These are phyloP conservation scores for Macropis europaea DNA, from an alignment of 2,888 invertebrate genomes.

Conservation along the genomic window DNA sequence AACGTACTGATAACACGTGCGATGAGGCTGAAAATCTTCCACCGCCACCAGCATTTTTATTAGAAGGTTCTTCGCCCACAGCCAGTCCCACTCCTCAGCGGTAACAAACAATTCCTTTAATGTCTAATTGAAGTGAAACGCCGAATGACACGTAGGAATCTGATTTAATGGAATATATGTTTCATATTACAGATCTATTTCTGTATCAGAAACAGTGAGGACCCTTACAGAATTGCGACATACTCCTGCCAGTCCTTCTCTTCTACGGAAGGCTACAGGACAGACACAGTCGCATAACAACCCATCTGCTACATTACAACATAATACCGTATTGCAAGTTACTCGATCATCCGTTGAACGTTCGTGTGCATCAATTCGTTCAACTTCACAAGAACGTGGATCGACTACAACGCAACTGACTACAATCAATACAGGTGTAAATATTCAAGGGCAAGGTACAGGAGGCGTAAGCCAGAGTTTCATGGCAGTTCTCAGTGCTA, in stretches of 20 bases:
- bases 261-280: conserved; percentile 81
- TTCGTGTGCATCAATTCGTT: conserved; percentile 61
- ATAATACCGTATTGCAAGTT: conserved; percentile 66
- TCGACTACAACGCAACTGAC: conserved; percentile 39
- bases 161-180: background rate
- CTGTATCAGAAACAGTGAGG: conserved; percentile 92
- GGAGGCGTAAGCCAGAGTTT: conserved; percentile 84
- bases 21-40: conserved; percentile 84
- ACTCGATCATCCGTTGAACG: conserved; percentile 69
- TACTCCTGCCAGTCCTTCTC: conserved; percentile 92
- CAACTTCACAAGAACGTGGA: conserved; percentile 61
- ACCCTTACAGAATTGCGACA: conserved; percentile 92
- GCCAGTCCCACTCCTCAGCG: conserved; percentile 75
- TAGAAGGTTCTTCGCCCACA: conserved; percentile 81
- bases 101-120: conserved; percentile 54
- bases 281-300: conserved; percentile 63
- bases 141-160: background rate
- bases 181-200: conserved; percentile 70
- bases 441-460: conserved; percentile 74
- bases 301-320: conserved; percentile 41
- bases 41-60: conserved; percentile 89
- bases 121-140: background rate
- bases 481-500: conserved; percentile 87
- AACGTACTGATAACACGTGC: conserved; percentile 57
- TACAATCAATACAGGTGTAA: conserved; percentile 41